A percentile compares a stretch with the other conserved stretches of the same genome.
Evolutionary conservation across 2,113 vertebrate species (phyloP).

Genomic region (Tursiops truncatus): DNA sequence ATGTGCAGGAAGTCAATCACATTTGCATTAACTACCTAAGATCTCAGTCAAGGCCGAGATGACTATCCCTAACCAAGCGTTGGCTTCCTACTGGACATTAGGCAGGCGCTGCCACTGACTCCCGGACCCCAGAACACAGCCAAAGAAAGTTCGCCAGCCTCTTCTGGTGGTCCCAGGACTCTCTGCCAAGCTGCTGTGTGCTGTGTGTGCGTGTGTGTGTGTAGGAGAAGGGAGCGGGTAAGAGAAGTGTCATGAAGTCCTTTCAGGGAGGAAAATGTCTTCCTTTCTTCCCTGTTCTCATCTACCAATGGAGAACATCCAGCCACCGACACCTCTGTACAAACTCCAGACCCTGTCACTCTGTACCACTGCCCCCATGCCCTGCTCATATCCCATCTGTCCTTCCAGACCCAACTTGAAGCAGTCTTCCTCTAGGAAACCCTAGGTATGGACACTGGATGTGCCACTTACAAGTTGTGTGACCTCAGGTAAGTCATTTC

Average conservation of each 20-base stretch:
- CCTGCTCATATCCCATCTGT: neutral
- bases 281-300: neutral
- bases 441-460: neutral
- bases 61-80: neutral
- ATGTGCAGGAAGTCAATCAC: neutral
- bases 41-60: neutral
- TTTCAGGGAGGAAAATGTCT: neutral
- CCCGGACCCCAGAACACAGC: neutral
- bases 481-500: neutral
- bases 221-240: too few relatives aligned
- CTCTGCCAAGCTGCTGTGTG: neutral
- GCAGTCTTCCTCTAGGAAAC: neutral
- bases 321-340: neutral
- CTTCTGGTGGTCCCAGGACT: neutral
- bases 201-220: fast-evolving
- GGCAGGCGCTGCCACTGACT: neutral
- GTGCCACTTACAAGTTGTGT: neutral
- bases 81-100: neutral
- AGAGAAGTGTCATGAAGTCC: too few relatives aligned
- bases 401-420: neutral
- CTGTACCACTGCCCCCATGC: too few relatives aligned
- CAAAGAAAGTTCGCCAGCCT: fast-evolving
- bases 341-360: neutral
- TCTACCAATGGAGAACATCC: neutral
- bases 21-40: too few relatives aligned